A percentile compares a stretch with the other conserved stretches of the same genome.
Conservation (phyloP, 2,888 invertebrate genomes). For the Brenthis ino region DNA sequence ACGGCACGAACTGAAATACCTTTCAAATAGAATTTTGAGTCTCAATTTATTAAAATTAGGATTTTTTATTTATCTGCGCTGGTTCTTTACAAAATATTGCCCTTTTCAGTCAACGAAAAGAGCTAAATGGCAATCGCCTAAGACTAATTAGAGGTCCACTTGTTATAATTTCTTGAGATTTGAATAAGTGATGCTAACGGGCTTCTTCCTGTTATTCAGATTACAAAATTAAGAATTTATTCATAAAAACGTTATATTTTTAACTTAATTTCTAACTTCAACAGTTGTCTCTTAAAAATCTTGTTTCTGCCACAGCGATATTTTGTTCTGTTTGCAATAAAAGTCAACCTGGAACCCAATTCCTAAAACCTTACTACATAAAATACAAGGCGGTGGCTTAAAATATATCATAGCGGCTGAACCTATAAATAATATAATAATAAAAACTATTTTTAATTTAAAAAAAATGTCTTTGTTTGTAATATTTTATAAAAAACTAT, state of each 20-base stretch:
- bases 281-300: too few species aligned
- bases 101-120: slow-evolving; percentile 6
- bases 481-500: too few species aligned
- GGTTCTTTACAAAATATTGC: slow-evolving; percentile 15
- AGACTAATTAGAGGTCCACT: slow-evolving; percentile 23
- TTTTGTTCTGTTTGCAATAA: too few species aligned
- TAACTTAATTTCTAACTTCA: neutral
- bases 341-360: too few species aligned
- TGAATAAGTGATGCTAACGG: slow-evolving; percentile 23
- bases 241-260: neutral
- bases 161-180: slow-evolving; percentile 17
- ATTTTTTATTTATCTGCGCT: slow-evolving; percentile 12
- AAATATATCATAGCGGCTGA: too few species aligned
- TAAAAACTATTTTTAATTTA: too few species aligned
- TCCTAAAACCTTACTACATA: too few species aligned
- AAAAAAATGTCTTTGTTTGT: too few species aligned
- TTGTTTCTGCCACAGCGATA: too few species aligned
- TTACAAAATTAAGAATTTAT: neutral
- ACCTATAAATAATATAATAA: too few species aligned
- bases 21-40: slow-evolving; percentile 31
- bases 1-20: slow-evolving; percentile 26
- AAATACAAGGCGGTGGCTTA: too few species aligned
- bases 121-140: slow-evolving; percentile 18
- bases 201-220: slow-evolving; percentile 14
- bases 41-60: slow-evolving; percentile 31